Evolutionary conservation across 2,888 invertebrate genomes (phyloP), one percentile per base, ranked within the genome.

Genomic region (Andrena chrysosceles): DNA sequence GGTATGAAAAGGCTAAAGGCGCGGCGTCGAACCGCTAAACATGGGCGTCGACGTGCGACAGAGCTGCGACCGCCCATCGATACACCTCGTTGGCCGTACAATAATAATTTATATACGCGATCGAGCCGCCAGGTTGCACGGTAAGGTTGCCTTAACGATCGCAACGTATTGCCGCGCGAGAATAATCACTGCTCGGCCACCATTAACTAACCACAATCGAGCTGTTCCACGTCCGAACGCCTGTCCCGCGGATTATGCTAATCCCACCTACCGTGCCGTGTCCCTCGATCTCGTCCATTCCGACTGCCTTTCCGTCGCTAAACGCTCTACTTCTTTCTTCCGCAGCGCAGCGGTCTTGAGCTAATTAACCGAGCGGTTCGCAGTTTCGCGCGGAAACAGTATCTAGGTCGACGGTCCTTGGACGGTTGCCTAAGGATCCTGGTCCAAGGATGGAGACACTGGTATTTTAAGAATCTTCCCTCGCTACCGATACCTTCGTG

Each of bases 11-110:
- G 59, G 72, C 75, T 54, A 52, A 59, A 73, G 60, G 49, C 64
- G 54, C 63, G 48, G 49, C 48, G 74, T 70, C 48, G 29, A 60
- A 26, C 35, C 33, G 75, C 64, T 72, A 84, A 86, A 85, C 88
- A 92, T 91, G 91, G 91, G 91, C 91, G 91, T 91, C 87, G 88
- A 91, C 92, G 87, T 77, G 87, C 87, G 83, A 84, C 85, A 81
- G 79, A 77, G 72, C 63, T 89, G 85, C 90, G 90, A 91, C 91
- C 91, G 91, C 92, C 92, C 91, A 91, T 92, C 89, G 86, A 81
- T 89, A 84, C 83, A 86, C 83, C 91, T 85, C 90, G 90, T 91
- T 89, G 89, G 89, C 81, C 87, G 88, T 71, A 86, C 84, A 84
- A 90, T 89, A 89, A 92, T 92, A 91, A 91, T 91, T 91, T 90